Evolutionary conservation across 1,140 invertebrate species (phyloP), one percentile per base, ranked within the genome.

Genomic region (Trypoxylus dichotomus): DNA sequence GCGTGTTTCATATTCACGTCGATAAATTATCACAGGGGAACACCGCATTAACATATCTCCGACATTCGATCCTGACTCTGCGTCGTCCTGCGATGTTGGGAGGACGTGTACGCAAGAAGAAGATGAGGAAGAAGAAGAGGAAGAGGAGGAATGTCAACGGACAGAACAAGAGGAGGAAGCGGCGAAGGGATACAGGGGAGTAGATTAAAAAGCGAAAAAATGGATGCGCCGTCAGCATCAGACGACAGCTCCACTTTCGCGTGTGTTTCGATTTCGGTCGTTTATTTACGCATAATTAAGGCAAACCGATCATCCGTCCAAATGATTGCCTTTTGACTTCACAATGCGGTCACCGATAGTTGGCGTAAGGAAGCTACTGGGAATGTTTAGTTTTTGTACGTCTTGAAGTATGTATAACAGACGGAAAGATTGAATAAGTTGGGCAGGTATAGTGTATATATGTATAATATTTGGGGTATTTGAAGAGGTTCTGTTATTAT

Each of bases 1-100:
- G 60, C 60, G 60, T 68, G 60, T 68, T 68, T 68, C 60, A 68
- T 68, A 68, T 68, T 68, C 60, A 68, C 60, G 60, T 68, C 60
- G 27, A 68, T 68, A 68, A 68, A 68, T 68, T 68, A 68, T 68
- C 60, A 24, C 60, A 68, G 60, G 60, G 60, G 27, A 27, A 68
- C 60, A 25, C 24, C 27, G 24, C 60, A 68, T 68, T 68, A 68
- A 68, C 60, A 68, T 68, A 68, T 68, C 24, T 68, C 60, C 27
- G 60, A 68, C 60, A 27, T 68, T 68, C 24, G 21, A 68, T 68
- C 60, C 60, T 68, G 60, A 68, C 60, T 68, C 47, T 54, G 47
- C 47, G 60, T 68, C 25, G 47, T 68, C 60, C 60, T 68, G 60
- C 21, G 21, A 58, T 58, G 47, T 21, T 19, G 47, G 47, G 47